phyloP scores from a whole-genome alignment of 2,113 vertebrate genomes.

The Acrocephalus arundinaceus region DNA sequence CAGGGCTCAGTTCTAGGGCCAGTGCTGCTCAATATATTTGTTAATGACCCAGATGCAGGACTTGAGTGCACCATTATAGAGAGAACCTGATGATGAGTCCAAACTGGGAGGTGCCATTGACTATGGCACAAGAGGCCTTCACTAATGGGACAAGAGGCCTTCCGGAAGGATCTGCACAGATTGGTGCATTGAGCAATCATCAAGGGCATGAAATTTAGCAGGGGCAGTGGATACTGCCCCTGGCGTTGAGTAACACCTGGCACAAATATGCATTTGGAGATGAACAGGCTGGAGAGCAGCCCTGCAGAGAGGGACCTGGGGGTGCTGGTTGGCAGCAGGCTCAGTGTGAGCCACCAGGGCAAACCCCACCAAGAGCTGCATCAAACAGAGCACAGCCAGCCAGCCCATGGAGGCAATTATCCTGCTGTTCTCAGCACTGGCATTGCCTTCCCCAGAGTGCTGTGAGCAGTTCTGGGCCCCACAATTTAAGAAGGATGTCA shows the following conservation, averaged over 20 bases:
- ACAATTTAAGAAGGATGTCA: background rate
- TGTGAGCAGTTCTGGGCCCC: background rate
- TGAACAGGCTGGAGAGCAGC: background rate
- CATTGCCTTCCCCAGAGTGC: accelerated
- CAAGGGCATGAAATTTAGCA: background rate
- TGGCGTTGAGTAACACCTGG: background rate
- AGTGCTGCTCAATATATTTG: background rate
- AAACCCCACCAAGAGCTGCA: background rate
- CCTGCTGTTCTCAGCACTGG: background rate
- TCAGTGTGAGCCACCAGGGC: background rate
- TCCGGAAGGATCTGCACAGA: background rate
- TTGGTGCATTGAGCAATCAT: background rate
- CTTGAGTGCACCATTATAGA: background rate
- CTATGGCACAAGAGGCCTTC: background rate
- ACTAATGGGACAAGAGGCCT: background rate
- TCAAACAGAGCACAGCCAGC: background rate
- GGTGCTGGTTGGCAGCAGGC: background rate
- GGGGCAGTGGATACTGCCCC: background rate
- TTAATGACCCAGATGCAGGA: background rate
- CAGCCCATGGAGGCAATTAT: accelerated
- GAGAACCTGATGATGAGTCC: background rate
- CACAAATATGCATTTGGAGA: background rate
- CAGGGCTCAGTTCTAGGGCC: background rate
- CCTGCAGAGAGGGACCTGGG: background rate
- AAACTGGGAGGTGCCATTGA: background rate